These are phyloP conservation scores for Agriopis aurantiaria DNA, from an alignment of 2,888 invertebrate genomes.

Conservation along the genomic window DNA sequence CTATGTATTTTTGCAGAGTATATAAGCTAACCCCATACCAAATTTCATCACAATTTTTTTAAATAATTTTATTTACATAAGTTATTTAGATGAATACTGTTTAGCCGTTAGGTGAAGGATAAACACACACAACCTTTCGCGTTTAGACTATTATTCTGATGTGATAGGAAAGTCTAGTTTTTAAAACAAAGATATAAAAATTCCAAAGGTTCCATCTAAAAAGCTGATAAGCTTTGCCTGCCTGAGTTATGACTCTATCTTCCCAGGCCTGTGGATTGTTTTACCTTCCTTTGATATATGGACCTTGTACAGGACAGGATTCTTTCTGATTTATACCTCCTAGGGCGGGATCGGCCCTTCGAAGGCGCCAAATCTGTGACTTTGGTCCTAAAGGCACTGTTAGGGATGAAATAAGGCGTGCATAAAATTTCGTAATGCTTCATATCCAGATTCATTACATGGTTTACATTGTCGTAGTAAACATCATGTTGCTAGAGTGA, in stretches of 20 bases:
- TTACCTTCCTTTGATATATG: constrained; percentile 59
- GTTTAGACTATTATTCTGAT: no score
- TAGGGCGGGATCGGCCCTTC: constrained; percentile 34
- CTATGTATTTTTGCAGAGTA: no score
- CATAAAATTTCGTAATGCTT: not conserved
- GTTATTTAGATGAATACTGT: no score
- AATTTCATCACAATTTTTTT: no score
- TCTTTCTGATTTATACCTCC: constrained; percentile 57
- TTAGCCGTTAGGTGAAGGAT: no score
- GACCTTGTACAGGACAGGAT: constrained; percentile 47
- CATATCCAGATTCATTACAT: not conserved
- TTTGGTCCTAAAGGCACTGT: constrained; percentile 29
- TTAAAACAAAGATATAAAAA: constrained; percentile 31
- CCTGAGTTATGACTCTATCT: constrained; percentile 45
- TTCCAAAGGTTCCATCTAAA: constrained; percentile 35
- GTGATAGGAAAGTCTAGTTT: no score
- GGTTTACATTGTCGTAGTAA: not conserved
- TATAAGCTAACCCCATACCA: no score
- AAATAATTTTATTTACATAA: no score
- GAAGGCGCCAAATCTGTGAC: constrained; percentile 41
- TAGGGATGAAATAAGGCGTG: constrained; percentile 9
- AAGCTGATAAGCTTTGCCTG: constrained; percentile 44
- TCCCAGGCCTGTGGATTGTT: constrained; percentile 53
- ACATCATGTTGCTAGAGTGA: not conserved
- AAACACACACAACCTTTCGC: no score